A percentile compares a stretch with the other conserved stretches of the same genome.
These are phyloP conservation scores for Phocoena phocoena DNA, from an alignment of 2,113 vertebrate species.

Conservation along the genomic window DNA sequence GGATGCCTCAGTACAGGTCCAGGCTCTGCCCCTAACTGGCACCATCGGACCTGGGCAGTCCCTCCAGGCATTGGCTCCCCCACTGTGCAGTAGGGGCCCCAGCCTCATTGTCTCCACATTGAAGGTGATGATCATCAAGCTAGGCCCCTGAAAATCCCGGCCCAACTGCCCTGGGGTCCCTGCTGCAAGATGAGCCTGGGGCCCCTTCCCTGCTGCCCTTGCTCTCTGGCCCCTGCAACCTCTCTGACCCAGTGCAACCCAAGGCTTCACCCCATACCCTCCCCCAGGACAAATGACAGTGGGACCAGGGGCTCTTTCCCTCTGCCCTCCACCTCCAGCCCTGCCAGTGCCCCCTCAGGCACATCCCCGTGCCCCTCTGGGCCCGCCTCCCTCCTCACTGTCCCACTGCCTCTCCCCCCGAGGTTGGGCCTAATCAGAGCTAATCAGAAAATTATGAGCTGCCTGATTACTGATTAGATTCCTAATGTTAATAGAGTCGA, in stretches of 20 bases:
- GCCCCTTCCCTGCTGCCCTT: background rate
- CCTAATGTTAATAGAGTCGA: constrained; percentile 92
- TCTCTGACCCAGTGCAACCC: background rate
- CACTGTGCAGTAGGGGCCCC: background rate
- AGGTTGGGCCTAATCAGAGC: constrained; percentile 90
- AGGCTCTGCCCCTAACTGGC: background rate
- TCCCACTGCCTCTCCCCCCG: constrained; percentile 72
- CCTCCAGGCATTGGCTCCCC: background rate
- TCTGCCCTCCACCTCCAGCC: background rate
- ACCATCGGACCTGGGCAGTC: background rate
- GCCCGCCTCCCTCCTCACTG: constrained; percentile 54
- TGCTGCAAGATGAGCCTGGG: background rate
- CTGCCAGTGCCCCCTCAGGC: background rate
- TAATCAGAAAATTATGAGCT: constrained; percentile 93
- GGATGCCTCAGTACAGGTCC: background rate
- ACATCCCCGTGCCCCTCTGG: background rate
- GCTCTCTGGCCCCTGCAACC: background rate
- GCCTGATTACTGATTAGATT: constrained; percentile 93
- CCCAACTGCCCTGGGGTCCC: background rate
- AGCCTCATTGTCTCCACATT: background rate
- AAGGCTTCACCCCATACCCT: background rate
- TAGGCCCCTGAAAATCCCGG: background rate
- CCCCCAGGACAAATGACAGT: background rate
- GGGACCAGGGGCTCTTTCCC: background rate
- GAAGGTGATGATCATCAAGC: background rate